Evolutionary conservation across 1,140 invertebrate species (phyloP), one percentile per base, ranked within the genome.

Genomic region (Dreissena rostriformis): DNA sequence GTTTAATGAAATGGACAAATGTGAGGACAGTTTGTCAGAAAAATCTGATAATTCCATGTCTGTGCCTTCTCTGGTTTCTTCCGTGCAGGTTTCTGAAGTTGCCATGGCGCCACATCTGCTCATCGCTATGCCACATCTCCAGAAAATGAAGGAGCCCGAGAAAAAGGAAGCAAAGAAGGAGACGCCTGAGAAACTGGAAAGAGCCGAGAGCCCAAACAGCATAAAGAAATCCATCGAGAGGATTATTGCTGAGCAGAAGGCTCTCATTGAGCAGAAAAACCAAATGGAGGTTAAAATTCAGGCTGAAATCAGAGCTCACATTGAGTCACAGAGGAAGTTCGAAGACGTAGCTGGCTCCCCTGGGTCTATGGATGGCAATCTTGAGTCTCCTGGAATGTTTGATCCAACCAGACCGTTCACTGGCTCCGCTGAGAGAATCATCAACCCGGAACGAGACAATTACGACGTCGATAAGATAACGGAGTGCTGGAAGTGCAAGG

Each of bases 381-480:
- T 70, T 28, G 77, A 79, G 22, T 70, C 77, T 52, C 57, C 75
- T 29, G 6, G 29, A 22, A 51, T 63, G 15, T 65, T 72, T 61
- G 66, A 76, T 53, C 61, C 55, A 24, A 26, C 70, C 66, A 85
- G 73, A 72, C 71, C 80, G 73, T 89, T 89, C 63, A 87, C 83
- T 19, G 90, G 86, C 19, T 86, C 85, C 0, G 85, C 81, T 1
- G 88, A 90, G 74, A 86, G 85, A 66, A 89, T 89, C 52, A 89
- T 90, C 29, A 90, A 90, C 78, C 89, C 89, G 19, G 90, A 91
- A 79, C 70, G 88, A 52, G 90, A 90, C 82, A 91, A 91, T 71
- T 90, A 91, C 73, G 88, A 90, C 78, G 91, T 92, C 26, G 91
- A 92, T 78, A 91, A 91, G 79, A 92, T 91, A 53, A 89, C 86